phyloP scores from a whole-genome alignment of 2,113 vertebrate species.

The Callospermophilus lateralis region DNA sequence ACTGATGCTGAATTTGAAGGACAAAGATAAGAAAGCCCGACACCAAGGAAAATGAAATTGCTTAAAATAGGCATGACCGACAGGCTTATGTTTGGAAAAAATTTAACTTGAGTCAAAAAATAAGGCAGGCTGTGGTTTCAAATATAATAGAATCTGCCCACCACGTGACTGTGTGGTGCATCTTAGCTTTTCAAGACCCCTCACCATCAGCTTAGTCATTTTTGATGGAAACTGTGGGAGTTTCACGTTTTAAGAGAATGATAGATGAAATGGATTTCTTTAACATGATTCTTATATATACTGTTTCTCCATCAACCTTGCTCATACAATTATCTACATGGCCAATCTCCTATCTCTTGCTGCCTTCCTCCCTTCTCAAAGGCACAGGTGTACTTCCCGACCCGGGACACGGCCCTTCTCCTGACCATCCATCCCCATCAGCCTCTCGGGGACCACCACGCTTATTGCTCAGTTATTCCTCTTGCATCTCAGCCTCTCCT shows the following conservation, averaged over 20 bases:
- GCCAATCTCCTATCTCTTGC: background rate
- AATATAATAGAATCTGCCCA: background rate
- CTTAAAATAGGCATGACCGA: constrained; percentile 25
- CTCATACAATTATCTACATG: background rate
- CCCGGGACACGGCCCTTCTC: background rate
- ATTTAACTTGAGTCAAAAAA: constrained; percentile 21
- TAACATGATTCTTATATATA: background rate
- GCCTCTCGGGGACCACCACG: background rate
- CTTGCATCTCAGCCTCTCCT: background rate
- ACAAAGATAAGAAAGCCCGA: constrained; percentile 4
- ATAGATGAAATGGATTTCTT: background rate
- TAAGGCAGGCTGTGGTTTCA: constrained; percentile 49
- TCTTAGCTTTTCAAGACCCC: background rate
- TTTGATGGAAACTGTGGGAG: constrained; percentile 8
- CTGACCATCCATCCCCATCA: background rate
- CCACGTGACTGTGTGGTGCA: background rate
- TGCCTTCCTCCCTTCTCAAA: background rate
- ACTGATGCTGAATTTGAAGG: background rate
- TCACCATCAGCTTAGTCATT: background rate
- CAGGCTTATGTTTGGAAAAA: constrained; percentile 6
- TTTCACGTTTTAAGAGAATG: constrained; percentile 31
- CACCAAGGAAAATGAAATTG: constrained; percentile 42
- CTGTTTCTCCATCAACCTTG: background rate
- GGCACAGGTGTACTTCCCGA: background rate
- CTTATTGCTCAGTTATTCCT: background rate